phyloP scores from a whole-genome alignment of 2,888 invertebrate species.

The Volucella inanis region DNA sequence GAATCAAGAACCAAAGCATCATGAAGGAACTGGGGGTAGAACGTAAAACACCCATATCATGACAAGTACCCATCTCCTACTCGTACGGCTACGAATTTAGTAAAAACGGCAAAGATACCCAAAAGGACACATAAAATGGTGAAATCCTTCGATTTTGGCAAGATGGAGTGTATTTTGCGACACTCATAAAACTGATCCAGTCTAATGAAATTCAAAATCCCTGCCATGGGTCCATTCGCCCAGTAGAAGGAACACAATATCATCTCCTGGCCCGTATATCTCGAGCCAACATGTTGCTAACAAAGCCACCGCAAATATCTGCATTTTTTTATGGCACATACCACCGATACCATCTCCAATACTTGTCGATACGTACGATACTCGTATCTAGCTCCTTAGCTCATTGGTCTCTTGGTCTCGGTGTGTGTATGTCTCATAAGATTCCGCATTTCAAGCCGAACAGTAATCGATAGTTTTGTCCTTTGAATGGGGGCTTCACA shows the following conservation, averaged over 20 bases:
- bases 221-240: conserved; percentile 27
- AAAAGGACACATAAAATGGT: conserved; percentile 59
- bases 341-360: conserved; percentile 38
- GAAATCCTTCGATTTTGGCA: conserved; percentile 71
- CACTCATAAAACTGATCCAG: conserved; percentile 78
- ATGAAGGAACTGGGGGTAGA: conserved; percentile 4
- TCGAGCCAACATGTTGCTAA: conserved; percentile 74
- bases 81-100: not conserved
- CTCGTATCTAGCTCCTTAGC: no score
- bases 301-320: conserved; percentile 73
- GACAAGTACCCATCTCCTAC: conserved; percentile 10
- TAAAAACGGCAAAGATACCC: conserved; percentile 16
- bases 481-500: conserved; percentile 44
- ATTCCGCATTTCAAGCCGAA: conserved; percentile 12
- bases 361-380: no score
- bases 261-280: conserved; percentile 66
- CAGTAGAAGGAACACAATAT: not conserved
- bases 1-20: no score
- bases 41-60: conserved; percentile 60
- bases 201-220: conserved; percentile 78
- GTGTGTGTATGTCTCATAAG: conserved; percentile 45
- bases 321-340: conserved; percentile 58
- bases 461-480: conserved; percentile 67
- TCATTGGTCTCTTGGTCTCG: conserved; percentile 19
- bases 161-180: conserved; percentile 76